These are phyloP conservation scores for Zoanthus gigantus DNA, from an alignment of 92 coral and sea anemone genomes.

Conservation along the genomic window DNA sequence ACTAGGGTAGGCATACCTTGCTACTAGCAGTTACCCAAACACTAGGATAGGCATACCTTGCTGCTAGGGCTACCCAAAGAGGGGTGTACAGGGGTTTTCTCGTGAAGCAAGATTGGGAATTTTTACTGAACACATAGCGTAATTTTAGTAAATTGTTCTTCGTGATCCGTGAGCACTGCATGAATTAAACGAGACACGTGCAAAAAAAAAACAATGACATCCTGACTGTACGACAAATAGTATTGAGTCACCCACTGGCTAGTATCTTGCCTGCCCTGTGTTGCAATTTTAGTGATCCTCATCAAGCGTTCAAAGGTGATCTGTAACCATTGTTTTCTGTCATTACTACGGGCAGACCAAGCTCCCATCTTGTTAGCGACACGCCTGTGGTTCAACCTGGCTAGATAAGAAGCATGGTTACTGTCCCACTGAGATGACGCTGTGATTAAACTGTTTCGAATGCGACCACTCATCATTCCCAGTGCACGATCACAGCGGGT, in stretches of 20 bases:
- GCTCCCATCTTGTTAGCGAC: conserved; percentile 43
- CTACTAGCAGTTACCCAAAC: no score
- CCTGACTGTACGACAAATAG: conserved; percentile 59
- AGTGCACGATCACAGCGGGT: conserved; percentile 41
- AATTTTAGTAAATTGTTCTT: no score
- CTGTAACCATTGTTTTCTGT: conserved; percentile 74
- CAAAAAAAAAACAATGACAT: conserved; percentile 2
- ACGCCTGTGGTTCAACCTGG: conserved; percentile 41
- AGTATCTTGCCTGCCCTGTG: conserved; percentile 51
- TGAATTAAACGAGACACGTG: no score
- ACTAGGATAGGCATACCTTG: no score
- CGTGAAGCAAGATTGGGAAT: no score
- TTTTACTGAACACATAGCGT: no score
- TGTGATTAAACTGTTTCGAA: conserved; percentile 45
- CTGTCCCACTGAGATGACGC: conserved; percentile 53
- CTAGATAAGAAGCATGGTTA: conserved; percentile 47
- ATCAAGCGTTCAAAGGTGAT: conserved; percentile 72
- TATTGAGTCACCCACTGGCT: conserved; percentile 42
- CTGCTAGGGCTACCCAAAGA: no score
- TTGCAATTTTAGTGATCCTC: conserved; percentile 72
- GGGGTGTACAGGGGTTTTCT: no score
- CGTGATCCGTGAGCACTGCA: no score
- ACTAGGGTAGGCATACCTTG: no score
- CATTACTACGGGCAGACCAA: conserved; percentile 52
- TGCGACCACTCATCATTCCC: conserved; percentile 47